Evolutionary conservation across 2,113 vertebrate genomes (phyloP).

Genomic region (Tetraodon nigroviridis): DNA sequence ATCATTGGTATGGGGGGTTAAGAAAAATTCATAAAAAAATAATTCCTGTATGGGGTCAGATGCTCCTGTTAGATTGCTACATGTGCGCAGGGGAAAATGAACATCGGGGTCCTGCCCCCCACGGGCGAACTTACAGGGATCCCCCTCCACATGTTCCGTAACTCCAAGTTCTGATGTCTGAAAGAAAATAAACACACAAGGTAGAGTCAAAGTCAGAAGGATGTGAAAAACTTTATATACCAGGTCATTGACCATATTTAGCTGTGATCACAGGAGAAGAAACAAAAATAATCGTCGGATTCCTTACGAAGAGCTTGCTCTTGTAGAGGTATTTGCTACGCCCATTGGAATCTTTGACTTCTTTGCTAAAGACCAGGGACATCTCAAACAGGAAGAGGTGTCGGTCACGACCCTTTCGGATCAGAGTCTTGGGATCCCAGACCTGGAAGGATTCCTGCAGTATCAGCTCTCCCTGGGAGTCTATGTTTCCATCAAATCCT

Average conservation of each 20-base stretch:
- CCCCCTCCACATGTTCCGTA: constrained; percentile 96
- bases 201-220: not conserved
- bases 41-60: too few relatives aligned
- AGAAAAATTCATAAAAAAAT: too few relatives aligned
- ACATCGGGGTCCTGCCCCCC: constrained; percentile 93
- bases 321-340: constrained; percentile 99
- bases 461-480: constrained; percentile 97
- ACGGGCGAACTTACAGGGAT: constrained; percentile 95
- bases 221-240: not conserved
- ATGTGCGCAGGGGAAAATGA: too few relatives aligned
- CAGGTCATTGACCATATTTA: not conserved
- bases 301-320: constrained; percentile 97
- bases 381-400: constrained; percentile 99
- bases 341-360: constrained; percentile 97
- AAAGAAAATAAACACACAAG: constrained; percentile 3
- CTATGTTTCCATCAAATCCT: constrained; percentile 98
- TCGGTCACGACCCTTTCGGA: constrained; percentile 93
- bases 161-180: constrained; percentile 97
- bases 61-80: too few relatives aligned
- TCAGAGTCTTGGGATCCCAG: constrained; percentile 98
- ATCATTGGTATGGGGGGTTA: too few relatives aligned
- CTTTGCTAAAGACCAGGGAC: constrained; percentile 98
- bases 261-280: not conserved
- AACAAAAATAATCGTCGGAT: not conserved
- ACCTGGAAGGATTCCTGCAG: constrained; percentile 99